Evolutionary conservation across 1,140 invertebrate species (phyloP).

Genomic region (Cyclargus thomasi): DNA sequence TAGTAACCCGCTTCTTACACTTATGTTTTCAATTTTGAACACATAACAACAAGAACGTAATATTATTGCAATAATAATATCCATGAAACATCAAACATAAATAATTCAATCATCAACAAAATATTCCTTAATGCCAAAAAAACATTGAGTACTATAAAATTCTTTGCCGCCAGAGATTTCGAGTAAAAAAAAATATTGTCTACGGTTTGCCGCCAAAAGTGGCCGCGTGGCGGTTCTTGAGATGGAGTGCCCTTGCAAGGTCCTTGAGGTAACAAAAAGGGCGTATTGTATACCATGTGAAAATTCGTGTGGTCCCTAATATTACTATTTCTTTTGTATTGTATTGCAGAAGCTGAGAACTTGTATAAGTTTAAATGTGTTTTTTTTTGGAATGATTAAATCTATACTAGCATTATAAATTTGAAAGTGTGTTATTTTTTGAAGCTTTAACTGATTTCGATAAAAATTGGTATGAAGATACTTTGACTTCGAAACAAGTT

Average conservation of each 20-base stretch:
- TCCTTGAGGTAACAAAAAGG: conserved; percentile 9
- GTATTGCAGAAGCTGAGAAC: not conserved
- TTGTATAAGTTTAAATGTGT: too few relatives aligned
- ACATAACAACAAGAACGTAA: too few relatives aligned
- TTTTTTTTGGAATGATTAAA: too few relatives aligned
- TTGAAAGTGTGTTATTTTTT: too few relatives aligned
- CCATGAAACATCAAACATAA: not conserved
- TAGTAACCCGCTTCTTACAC: too few relatives aligned
- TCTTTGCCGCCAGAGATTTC: not conserved
- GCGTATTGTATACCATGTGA: conserved; percentile 20
- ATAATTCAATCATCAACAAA: not conserved
- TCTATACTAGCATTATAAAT: too few relatives aligned
- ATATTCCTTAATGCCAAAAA: not conserved
- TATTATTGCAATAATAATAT: not conserved
- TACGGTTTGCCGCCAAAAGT: conserved; percentile 7
- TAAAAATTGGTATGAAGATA: too few relatives aligned
- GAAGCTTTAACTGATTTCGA: too few relatives aligned
- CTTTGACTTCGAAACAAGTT: too few relatives aligned
- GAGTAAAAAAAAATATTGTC: conserved; percentile 6
- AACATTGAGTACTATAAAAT: not conserved
- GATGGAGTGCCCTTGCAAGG: not conserved
- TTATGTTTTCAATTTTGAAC: too few relatives aligned
- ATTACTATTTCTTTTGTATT: not conserved
- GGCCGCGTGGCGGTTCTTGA: conserved; percentile 18
- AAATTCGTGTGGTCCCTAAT: not conserved